These are phyloP conservation scores for Loxodonta africana DNA, from an alignment of 2,113 vertebrate genomes.

Conservation along the genomic window DNA sequence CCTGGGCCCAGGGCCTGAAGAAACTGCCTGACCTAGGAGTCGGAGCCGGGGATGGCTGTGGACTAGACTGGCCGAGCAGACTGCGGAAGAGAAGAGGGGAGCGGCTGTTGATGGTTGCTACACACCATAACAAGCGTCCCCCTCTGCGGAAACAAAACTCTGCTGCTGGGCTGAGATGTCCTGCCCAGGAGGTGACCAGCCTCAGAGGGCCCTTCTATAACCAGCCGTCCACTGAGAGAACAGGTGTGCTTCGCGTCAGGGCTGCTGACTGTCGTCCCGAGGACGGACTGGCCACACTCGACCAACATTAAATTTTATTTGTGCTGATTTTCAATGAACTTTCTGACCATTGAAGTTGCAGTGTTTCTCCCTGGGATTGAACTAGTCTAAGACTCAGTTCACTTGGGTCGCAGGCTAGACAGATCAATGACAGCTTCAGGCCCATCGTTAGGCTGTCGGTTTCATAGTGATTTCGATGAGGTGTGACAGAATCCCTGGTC, in stretches of 20 bases:
- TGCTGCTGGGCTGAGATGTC: accelerated
- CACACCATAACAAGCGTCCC: background rate
- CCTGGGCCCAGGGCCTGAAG: background rate
- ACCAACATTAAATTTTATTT: constrained; percentile 77
- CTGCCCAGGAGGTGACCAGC: accelerated
- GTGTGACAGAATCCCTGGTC: accelerated
- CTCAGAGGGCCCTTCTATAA: accelerated
- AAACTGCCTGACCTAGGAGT: background rate
- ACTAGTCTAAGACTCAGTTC: background rate
- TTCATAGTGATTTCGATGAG: accelerated
- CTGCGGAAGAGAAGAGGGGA: accelerated
- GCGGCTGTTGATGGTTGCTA: accelerated
- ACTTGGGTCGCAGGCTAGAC: background rate
- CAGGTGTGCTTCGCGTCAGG: background rate
- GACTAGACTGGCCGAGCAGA: background rate
- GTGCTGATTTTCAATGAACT: background rate
- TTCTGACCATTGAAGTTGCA: background rate
- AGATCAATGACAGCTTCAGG: background rate
- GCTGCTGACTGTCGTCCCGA: accelerated
- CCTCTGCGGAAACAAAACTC: background rate
- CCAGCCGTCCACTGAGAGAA: background rate
- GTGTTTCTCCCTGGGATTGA: background rate
- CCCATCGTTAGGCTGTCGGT: accelerated
- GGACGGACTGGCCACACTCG: background rate
- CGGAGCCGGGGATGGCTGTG: background rate